Evolutionary conservation across 2,888 invertebrate genomes (phyloP), one percentile per base, ranked within the genome.

Genomic region (Drosophila anomelani): DNA sequence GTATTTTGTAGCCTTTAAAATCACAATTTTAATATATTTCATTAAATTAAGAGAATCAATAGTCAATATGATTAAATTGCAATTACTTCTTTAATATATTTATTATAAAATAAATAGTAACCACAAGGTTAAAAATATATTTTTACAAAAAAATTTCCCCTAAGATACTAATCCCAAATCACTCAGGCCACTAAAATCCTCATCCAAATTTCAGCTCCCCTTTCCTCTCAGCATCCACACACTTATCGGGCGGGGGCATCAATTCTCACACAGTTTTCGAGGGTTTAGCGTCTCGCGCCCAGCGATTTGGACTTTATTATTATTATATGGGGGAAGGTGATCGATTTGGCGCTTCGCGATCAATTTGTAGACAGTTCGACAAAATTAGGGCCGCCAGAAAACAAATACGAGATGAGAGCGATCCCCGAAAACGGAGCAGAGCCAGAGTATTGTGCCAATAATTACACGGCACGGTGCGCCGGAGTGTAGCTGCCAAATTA

Each of bases 281-380:
- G 64, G 47, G 56, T 3, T 41, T 34, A 41, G 63, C 51, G 59
- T 64, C 66, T 72, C 78, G 78, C 79, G 78, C 74, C 76, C 75
- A 68, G 62, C 63, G 78, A 70, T 76, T 76, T 78, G 59, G 72
- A 78, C 83, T 80, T 90, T 80, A 85, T 89, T 83, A 85, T 84
- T 80, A 87, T 90, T 83, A 83, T 84, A 81, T 86, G 87, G 76
- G 71, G 76, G 75, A 90, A 92, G 92, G 92, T 92, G 92, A 92
- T 92, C 92, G 91, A 92, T 92, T 92, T 92, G 92, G 92, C 92
- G 92, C 92, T 92, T 92, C 81, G 86, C 84, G 91, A 91, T 91
- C 91, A 91, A 91, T 91, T 91, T 91, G 79, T 83, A 84, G 89
- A 87, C 90, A 90, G 87, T 84, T 89, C 82, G 76, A 26, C 78